Conservation (phyloP, 2,888 invertebrate genomes). For the Pomacea canaliculata region DNA sequence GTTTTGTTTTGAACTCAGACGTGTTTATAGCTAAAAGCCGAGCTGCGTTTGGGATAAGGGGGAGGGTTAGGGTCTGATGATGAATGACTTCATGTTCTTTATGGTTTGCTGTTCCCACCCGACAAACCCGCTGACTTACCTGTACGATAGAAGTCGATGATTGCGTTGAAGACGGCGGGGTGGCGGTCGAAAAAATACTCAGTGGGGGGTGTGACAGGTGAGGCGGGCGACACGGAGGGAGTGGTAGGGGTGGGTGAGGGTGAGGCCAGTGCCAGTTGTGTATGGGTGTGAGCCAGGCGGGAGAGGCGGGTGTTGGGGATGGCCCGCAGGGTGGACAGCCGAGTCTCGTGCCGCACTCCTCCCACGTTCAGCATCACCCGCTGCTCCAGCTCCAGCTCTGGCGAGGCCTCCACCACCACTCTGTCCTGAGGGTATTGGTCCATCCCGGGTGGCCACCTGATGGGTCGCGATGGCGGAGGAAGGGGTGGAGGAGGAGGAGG, state of each 20-base stretch:
- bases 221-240: slow-evolving; percentile 8
- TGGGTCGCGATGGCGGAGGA: not conserved
- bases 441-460: slow-evolving; percentile 9
- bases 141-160: slow-evolving; percentile 68
- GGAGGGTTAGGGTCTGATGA: too few species aligned
- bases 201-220: slow-evolving; percentile 4
- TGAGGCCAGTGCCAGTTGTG: slow-evolving; percentile 37
- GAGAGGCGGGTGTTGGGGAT: slow-evolving; percentile 62
- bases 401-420: slow-evolving; percentile 13
- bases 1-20: too few species aligned
- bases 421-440: not conserved
- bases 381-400: slow-evolving; percentile 43
- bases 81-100: too few species aligned
- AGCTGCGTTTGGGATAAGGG: too few species aligned
- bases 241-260: slow-evolving; percentile 4
- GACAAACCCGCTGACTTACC: slow-evolving; percentile 35
- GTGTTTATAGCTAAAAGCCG: too few species aligned
- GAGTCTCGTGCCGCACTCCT: slow-evolving; percentile 67
- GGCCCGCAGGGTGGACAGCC: slow-evolving; percentile 59
- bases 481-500: not conserved
- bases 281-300: slow-evolving; percentile 61
- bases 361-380: slow-evolving; percentile 66
- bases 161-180: slow-evolving; percentile 67
- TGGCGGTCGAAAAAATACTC: slow-evolving; percentile 69
- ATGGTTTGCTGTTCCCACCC: too few species aligned